These are phyloP conservation scores for Pangasius djambal DNA, from an alignment of 2,797 vertebrate species.

Conservation along the genomic window DNA sequence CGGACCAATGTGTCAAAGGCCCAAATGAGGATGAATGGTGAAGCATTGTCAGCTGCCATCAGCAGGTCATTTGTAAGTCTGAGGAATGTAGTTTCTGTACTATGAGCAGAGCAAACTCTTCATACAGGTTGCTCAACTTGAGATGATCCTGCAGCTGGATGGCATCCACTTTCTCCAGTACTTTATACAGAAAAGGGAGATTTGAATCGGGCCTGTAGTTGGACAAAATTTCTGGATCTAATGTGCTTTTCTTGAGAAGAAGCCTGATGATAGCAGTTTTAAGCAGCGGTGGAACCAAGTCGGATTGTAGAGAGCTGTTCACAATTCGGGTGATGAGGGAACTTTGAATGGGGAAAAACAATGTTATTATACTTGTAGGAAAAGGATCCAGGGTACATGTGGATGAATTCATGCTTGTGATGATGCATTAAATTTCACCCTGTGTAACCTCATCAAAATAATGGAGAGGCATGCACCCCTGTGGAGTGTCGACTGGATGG, in stretches of 20 bases:
- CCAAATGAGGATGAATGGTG: neutral
- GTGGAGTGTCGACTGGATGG: neutral
- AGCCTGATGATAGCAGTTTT: neutral
- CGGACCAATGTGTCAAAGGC: neutral
- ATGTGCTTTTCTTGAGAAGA: neutral
- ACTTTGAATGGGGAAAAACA: neutral
- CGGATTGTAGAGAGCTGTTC: neutral
- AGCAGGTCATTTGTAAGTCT: neutral
- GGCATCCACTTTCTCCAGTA: neutral
- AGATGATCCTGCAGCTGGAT: neutral
- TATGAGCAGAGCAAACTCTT: neutral
- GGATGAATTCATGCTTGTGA: neutral
- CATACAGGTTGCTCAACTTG: neutral
- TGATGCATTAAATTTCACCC: neutral
- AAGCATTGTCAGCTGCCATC: neutral
- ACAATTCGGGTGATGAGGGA: neutral
- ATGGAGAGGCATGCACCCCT: neutral
- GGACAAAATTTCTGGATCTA: neutral
- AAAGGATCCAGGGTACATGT: neutral
- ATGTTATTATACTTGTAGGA: neutral
- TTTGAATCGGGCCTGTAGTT: neutral
- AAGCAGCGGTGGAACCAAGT: neutral
- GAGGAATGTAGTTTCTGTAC: neutral
- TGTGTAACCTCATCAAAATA: neutral
- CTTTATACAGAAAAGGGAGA: neutral